Conservation (phyloP, 2,113 vertebrate species). For the Mesocricetus auratus region DNA sequence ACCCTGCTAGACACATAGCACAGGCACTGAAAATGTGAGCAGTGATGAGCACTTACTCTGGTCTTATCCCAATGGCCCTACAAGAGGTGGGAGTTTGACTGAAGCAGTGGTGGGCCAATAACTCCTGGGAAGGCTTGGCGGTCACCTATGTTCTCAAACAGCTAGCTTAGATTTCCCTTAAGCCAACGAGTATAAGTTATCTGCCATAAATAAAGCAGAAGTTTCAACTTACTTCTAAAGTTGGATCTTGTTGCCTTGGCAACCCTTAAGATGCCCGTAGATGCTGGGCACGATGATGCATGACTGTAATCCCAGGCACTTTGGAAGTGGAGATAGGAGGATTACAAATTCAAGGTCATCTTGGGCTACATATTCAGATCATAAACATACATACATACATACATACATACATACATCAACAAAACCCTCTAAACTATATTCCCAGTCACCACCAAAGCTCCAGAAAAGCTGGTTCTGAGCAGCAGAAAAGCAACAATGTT, state of each 20-base stretch:
- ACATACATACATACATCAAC: too few relatives aligned
- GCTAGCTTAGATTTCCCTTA: background rate
- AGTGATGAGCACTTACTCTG: background rate
- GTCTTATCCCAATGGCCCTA: background rate
- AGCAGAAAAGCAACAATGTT: background rate
- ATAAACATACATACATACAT: background rate
- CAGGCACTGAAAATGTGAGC: background rate
- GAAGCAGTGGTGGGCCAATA: background rate
- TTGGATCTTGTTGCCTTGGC: conserved; percentile 30
- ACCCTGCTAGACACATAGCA: background rate
- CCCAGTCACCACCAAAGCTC: background rate
- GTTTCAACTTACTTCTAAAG: conserved; percentile 35
- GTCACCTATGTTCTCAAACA: background rate
- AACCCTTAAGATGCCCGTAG: conserved; percentile 7
- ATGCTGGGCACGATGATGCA: background rate
- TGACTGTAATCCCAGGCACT: background rate
- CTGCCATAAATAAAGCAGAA: conserved; percentile 43
- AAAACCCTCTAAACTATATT: background rate
- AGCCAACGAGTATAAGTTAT: background rate
- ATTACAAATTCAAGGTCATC: background rate
- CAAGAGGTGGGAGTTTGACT: background rate
- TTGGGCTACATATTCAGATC: background rate
- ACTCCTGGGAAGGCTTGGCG: background rate
- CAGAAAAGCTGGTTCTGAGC: conserved; percentile 19
- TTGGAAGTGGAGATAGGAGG: background rate